These are phyloP conservation scores for Tetramorium alpestre DNA, from an alignment of 1,140 invertebrate species.

Conservation along the genomic window DNA sequence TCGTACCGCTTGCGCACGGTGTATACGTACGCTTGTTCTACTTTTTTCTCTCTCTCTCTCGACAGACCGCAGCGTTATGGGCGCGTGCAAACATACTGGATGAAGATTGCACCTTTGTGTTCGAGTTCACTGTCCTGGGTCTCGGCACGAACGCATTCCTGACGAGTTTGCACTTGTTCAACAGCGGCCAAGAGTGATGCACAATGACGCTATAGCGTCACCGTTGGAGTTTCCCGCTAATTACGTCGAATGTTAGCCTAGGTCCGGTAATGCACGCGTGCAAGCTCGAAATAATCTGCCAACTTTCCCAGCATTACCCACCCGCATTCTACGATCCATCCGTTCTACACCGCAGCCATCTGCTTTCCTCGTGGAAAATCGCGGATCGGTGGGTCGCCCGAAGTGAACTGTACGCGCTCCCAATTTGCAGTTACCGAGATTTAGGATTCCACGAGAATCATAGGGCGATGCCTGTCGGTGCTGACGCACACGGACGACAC, in stretches of 20 bases:
- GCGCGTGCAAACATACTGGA: slow-evolving; percentile 6
- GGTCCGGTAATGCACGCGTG: not conserved
- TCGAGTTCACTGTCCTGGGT: not conserved
- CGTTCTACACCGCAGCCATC: not conserved
- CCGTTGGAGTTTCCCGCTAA: slow-evolving; percentile 39
- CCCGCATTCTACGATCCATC: slow-evolving; percentile 20
- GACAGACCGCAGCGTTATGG: not conserved
- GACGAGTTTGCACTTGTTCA: slow-evolving; percentile 51
- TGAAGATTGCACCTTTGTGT: not conserved
- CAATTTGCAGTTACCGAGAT: slow-evolving; percentile 47
- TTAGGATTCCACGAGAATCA: slow-evolving; percentile 1
- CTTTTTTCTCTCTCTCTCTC: slow-evolving; percentile 2
- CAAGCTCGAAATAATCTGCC: slow-evolving; percentile 34
- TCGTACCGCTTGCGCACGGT: not conserved
- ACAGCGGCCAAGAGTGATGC: slow-evolving; percentile 35
- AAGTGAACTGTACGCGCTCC: slow-evolving; percentile 10
- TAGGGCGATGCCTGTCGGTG: not conserved
- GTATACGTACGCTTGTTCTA: not conserved
- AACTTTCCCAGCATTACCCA: slow-evolving; percentile 31
- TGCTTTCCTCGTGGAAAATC: not conserved
- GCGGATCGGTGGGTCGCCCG: not conserved
- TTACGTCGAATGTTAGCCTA: slow-evolving; percentile 46
- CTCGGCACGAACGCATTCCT: slow-evolving; percentile 19
- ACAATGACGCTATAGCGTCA: slow-evolving; percentile 32
- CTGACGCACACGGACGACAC: not conserved